A percentile compares a stretch with the other conserved stretches of the same genome.
Conservation (phyloP, 2,888 invertebrate species). For the Dicycla oo region DNA sequence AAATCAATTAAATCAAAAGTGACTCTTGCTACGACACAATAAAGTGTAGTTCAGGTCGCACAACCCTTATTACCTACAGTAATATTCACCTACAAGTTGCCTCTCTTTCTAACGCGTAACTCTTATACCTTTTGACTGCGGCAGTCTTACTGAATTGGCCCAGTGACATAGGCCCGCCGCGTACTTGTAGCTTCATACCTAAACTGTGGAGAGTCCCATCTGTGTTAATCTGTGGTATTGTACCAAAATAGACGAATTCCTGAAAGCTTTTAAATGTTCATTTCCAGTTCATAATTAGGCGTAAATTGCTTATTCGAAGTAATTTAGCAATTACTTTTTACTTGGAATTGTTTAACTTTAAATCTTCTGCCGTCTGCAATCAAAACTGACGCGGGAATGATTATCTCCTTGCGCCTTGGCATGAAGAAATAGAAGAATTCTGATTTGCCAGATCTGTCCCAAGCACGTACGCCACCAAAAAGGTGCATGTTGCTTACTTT, state of each 20-base stretch:
- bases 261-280: constrained; percentile 34
- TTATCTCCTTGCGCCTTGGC: not conserved
- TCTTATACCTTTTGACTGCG: no score
- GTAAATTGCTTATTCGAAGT: constrained; percentile 20
- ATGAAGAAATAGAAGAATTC: not conserved
- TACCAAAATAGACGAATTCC: constrained; percentile 3
- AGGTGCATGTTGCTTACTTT: not conserved
- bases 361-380: constrained; percentile 1
- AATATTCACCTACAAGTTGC: no score
- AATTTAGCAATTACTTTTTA: constrained; percentile 26
- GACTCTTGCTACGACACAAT: no score
- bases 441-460: not conserved
- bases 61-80: no score
- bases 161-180: no score
- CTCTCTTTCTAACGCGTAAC: no score
- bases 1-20: no score
- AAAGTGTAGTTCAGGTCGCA: no score
- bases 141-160: no score
- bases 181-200: no score
- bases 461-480: not conserved
- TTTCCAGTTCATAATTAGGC: constrained; percentile 20
- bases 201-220: no score
- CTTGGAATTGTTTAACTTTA: not conserved
- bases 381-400: not conserved
- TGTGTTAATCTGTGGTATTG: no score